Evolutionary conservation across 2,888 invertebrate species (phyloP).

Genomic region (Octonoba sinensis): DNA sequence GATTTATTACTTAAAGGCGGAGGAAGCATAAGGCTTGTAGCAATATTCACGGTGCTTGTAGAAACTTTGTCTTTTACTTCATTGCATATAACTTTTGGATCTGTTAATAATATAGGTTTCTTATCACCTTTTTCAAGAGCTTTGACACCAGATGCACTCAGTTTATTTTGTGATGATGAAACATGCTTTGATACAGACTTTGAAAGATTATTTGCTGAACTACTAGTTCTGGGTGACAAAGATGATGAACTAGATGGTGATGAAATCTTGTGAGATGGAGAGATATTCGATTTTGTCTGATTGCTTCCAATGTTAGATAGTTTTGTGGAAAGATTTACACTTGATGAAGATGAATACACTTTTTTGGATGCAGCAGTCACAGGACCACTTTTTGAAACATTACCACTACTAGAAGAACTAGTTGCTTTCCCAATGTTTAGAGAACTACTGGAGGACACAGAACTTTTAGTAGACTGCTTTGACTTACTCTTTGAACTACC

Average conservation of each 20-base stretch:
- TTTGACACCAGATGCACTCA: slow-evolving; percentile 30
- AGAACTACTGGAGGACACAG: slow-evolving; percentile 35
- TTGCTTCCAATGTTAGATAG: slow-evolving; percentile 24
- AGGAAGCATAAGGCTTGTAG: slow-evolving; percentile 58
- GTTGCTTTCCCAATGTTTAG: slow-evolving; percentile 25
- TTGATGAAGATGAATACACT: slow-evolving; percentile 44
- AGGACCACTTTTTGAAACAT: slow-evolving; percentile 38
- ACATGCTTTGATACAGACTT: slow-evolving; percentile 54
- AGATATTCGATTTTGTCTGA: slow-evolving; percentile 31
- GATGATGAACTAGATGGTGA: slow-evolving; percentile 45
- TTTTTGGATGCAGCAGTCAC: slow-evolving; percentile 51
- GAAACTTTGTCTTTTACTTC: slow-evolving; percentile 55
- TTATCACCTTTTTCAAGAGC: slow-evolving; percentile 51
- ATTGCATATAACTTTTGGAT: slow-evolving; percentile 35
- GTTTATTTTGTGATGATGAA: slow-evolving; percentile 52
- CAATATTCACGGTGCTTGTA: slow-evolving; percentile 27
- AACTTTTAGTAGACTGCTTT: slow-evolving; percentile 53
- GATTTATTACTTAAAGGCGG: slow-evolving; percentile 45
- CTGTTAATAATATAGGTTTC: slow-evolving; percentile 7
- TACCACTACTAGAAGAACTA: slow-evolving; percentile 42
- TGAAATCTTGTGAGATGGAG: slow-evolving; percentile 47
- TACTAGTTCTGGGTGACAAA: slow-evolving; percentile 49
- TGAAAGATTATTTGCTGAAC: slow-evolving; percentile 50
- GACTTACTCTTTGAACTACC: slow-evolving; percentile 60
- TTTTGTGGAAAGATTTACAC: slow-evolving; percentile 32